Conservation (phyloP, 1,140 invertebrate genomes). For the Drosophila busckii region DNA sequence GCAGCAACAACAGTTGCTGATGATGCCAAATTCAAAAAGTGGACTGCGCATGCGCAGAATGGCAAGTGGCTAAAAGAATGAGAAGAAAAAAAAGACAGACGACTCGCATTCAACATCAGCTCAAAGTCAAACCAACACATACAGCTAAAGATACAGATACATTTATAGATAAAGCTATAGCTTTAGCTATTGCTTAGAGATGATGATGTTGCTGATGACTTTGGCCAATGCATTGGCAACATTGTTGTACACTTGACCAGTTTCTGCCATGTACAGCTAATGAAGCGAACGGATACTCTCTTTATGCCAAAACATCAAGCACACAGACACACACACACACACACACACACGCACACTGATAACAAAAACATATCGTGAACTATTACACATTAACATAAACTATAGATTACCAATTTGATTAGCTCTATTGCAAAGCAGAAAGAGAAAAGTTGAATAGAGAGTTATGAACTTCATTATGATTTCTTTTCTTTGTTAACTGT, state of each 20-base stretch:
- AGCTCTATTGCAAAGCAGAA: too few relatives aligned
- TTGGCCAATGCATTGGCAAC: conserved; percentile 25
- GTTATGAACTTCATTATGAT: too few relatives aligned
- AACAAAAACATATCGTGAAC: too few relatives aligned
- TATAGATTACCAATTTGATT: too few relatives aligned
- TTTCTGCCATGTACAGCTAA: conserved; percentile 49
- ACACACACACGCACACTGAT: too few relatives aligned
- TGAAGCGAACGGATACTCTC: conserved; percentile 43
- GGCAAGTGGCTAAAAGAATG: conserved; percentile 67
- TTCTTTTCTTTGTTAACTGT: too few relatives aligned
- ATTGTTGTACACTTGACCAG: conserved; percentile 20
- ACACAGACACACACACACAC: too few relatives aligned
- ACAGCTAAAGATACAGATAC: not conserved
- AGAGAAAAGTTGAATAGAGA: too few relatives aligned
- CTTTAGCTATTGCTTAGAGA: conserved; percentile 6
- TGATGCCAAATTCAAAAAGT: conserved; percentile 71
- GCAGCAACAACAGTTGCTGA: conserved; percentile 25
- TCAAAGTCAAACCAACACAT: not conserved
- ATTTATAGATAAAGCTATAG: conserved; percentile 8
- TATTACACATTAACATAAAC: too few relatives aligned
- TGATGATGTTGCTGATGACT: conserved; percentile 8
- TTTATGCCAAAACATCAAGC: too few relatives aligned
- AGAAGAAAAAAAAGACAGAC: conserved; percentile 15
- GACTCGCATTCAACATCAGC: too few relatives aligned
- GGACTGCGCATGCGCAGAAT: conserved; percentile 69